Evolutionary conservation across 2,113 vertebrate genomes (phyloP).

Genomic region (Petrocephalus microphthalmus): DNA sequence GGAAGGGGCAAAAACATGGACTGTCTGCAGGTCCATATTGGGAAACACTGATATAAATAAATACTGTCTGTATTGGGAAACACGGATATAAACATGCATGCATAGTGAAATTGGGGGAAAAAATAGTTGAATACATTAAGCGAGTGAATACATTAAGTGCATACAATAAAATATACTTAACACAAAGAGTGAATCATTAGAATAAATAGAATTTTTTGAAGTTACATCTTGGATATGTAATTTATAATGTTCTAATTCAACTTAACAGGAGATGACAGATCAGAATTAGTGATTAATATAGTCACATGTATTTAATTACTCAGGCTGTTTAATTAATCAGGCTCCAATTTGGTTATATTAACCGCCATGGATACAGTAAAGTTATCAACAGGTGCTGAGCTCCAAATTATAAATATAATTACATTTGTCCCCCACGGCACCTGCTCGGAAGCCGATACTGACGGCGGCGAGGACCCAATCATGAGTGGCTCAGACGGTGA

Average conservation of each 20-base stretch:
- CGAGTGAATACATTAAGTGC: neutral
- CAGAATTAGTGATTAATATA: slow-evolving; percentile 11
- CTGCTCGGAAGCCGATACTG: neutral
- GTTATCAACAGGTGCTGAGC: slow-evolving; percentile 8
- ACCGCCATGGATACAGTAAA: slow-evolving; percentile 3
- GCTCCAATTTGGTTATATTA: slow-evolving; percentile 11
- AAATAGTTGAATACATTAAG: neutral
- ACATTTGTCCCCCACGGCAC: slow-evolving; percentile 2
- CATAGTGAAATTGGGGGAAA: neutral
- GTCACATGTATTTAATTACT: slow-evolving; percentile 14
- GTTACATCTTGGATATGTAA: neutral
- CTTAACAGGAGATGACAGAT: slow-evolving; percentile 11
- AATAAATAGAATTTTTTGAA: neutral
- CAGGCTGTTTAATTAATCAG: slow-evolving; percentile 13
- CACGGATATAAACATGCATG: neutral
- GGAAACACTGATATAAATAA: neutral
- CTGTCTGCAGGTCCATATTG: neutral
- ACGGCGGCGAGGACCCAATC: neutral
- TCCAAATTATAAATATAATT: slow-evolving; percentile 2
- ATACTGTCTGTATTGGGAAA: neutral
- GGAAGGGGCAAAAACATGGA: neutral
- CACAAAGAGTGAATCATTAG: neutral
- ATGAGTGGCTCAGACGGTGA: neutral
- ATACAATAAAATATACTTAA: neutral
- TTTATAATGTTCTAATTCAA: slow-evolving; percentile 12